These are phyloP conservation scores for Sebastes glaucus DNA, from an alignment of 2,797 vertebrate genomes.

Conservation along the genomic window DNA sequence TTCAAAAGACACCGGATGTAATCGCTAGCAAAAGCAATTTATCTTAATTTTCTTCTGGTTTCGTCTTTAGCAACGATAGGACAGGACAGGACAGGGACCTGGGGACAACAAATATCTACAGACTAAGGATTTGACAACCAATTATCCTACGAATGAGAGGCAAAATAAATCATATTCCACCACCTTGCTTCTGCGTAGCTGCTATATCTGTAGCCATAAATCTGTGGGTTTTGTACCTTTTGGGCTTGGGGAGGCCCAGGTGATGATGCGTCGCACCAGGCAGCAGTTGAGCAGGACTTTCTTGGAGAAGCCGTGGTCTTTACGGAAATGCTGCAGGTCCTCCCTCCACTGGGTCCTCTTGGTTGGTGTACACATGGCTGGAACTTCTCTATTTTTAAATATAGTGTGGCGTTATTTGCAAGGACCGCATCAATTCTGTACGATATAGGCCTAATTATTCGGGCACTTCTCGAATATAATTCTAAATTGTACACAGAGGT, in stretches of 20 bases:
- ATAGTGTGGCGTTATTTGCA: conserved; percentile 20
- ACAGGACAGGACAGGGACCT: not conserved
- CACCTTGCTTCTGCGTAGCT: not conserved
- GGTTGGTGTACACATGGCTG: conserved; percentile 77
- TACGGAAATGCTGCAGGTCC: conserved; percentile 79
- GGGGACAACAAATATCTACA: not conserved
- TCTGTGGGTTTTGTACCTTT: conserved; percentile 79
- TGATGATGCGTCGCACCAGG: conserved; percentile 84
- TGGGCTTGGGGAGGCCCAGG: conserved; percentile 83
- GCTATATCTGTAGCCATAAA: not conserved
- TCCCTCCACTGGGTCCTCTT: conserved; percentile 82
- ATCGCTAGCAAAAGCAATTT: not conserved
- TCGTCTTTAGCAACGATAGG: not conserved
- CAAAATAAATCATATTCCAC: not conserved
- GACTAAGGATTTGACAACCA: not conserved
- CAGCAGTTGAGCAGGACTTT: conserved; percentile 88
- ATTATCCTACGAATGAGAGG: not conserved
- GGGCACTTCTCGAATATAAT: not conserved
- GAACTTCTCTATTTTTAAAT: conserved; percentile 55
- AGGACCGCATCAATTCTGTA: not conserved
- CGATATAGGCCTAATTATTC: not conserved
- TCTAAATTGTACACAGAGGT: not conserved
- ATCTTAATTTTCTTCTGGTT: not conserved
- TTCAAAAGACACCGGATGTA: not conserved
- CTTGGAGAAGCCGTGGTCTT: conserved; percentile 83